Evolutionary conservation across 2,888 invertebrate genomes (phyloP).

Genomic region (Volucella inflata): DNA sequence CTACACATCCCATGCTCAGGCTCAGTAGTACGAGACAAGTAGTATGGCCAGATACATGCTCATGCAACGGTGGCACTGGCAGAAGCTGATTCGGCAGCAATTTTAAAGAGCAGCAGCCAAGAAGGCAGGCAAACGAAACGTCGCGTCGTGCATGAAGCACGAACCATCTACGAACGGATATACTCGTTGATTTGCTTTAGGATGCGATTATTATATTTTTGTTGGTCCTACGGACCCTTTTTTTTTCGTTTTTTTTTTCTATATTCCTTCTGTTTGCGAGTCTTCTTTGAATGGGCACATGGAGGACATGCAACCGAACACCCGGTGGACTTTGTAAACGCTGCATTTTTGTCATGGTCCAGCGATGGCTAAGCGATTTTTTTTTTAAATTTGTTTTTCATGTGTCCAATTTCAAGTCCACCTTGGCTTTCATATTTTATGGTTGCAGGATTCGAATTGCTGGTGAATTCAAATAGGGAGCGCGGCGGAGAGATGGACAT

Average conservation of each 20-base stretch:
- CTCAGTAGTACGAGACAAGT: slow-evolving; percentile 6
- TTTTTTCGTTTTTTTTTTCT: not conserved
- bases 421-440: slow-evolving; percentile 63
- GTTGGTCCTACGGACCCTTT: slow-evolving; percentile 10
- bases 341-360: slow-evolving; percentile 49
- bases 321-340: slow-evolving; percentile 63
- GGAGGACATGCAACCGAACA: slow-evolving; percentile 71
- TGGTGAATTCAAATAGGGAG: slow-evolving; percentile 28
- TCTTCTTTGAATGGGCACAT: slow-evolving; percentile 35
- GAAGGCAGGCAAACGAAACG: slow-evolving; percentile 26
- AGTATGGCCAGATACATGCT: slow-evolving; percentile 11
- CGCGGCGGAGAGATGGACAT: not conserved
- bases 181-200: slow-evolving; percentile 62
- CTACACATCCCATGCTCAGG: too few species aligned
- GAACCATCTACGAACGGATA: slow-evolving; percentile 40
- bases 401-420: slow-evolving; percentile 29
- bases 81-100: slow-evolving; percentile 67
- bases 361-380: slow-evolving; percentile 26
- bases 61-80: slow-evolving; percentile 5
- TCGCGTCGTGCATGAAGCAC: slow-evolving; percentile 22
- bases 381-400: slow-evolving; percentile 6
- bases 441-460: slow-evolving; percentile 43
- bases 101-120: slow-evolving; percentile 57
- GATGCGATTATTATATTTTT: slow-evolving; percentile 69
- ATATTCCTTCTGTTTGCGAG: not conserved